These are phyloP conservation scores for Barnardius zonarius DNA, from an alignment of 2,113 vertebrate genomes.

Conservation along the genomic window DNA sequence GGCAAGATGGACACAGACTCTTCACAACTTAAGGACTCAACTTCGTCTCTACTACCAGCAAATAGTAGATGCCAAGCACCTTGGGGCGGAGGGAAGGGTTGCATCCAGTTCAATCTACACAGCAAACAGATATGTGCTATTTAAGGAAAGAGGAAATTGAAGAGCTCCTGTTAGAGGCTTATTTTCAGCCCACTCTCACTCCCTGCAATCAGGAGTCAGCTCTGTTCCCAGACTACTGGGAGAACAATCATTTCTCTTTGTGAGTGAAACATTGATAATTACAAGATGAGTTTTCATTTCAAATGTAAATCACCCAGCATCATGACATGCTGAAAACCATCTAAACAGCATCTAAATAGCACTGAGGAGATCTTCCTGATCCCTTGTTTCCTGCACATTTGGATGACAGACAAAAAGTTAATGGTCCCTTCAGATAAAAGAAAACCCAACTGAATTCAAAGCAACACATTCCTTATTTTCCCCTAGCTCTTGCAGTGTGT, in stretches of 20 bases:
- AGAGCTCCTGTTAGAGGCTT: neutral
- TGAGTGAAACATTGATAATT: neutral
- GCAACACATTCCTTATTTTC: neutral
- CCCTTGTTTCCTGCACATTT: neutral
- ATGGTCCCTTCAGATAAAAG: neutral
- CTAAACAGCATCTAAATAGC: neutral
- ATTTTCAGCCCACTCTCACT: constrained; percentile 8
- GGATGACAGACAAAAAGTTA: neutral
- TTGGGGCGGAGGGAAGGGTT: neutral
- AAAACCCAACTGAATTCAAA: neutral
- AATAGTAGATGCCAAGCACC: neutral
- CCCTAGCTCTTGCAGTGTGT: neutral
- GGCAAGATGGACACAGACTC: neutral
- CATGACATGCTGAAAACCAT: neutral
- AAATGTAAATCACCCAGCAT: neutral
- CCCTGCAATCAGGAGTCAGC: neutral
- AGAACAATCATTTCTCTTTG: neutral
- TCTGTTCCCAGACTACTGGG: neutral
- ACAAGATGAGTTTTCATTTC: neutral
- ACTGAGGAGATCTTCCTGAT: neutral
- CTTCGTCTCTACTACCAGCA: neutral
- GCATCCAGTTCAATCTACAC: neutral
- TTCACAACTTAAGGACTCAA: neutral
- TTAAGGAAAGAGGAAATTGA: neutral
- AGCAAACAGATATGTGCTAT: neutral